A percentile compares a stretch with the other conserved stretches of the same genome.
phyloP scores from a whole-genome alignment of 2,113 vertebrate species.

The Oncorhynchus mykiss region DNA sequence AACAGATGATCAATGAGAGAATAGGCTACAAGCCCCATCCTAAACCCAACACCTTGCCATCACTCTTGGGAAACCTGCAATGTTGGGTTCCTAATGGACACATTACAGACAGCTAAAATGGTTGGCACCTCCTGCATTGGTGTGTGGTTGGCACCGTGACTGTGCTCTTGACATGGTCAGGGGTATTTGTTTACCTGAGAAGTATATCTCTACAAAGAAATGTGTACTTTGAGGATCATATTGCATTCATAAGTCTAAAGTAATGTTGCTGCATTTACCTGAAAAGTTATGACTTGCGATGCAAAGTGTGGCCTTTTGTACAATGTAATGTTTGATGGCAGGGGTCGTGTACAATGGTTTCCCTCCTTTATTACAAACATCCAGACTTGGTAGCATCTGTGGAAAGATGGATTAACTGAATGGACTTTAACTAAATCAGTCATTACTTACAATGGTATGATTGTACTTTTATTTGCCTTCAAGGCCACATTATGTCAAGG shows the following conservation, averaged over 20 bases:
- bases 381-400: no score
- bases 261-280: neutral
- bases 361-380: no score
- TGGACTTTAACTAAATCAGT: no score
- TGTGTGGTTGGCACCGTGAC: neutral
- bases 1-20: constrained; percentile 89
- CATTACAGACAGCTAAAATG: neutral
- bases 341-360: neutral
- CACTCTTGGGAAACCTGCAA: constrained; percentile 89
- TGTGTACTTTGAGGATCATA: neutral
- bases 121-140: neutral
- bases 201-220: neutral
- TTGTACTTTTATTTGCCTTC: no score
- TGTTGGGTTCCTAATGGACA: constrained; percentile 54
- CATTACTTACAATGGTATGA: no score
- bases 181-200: neutral
- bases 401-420: no score
- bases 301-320: neutral
- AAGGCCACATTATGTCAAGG: no score
- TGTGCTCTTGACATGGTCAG: neutral
- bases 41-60: constrained; percentile 84
- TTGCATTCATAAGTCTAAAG: neutral
- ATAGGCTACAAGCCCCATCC: constrained; percentile 95
- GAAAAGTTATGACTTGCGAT: neutral
- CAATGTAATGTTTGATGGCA: neutral